These are phyloP conservation scores for Peromyscus leucopus DNA, from an alignment of 2,113 vertebrate genomes.

Conservation along the genomic window DNA sequence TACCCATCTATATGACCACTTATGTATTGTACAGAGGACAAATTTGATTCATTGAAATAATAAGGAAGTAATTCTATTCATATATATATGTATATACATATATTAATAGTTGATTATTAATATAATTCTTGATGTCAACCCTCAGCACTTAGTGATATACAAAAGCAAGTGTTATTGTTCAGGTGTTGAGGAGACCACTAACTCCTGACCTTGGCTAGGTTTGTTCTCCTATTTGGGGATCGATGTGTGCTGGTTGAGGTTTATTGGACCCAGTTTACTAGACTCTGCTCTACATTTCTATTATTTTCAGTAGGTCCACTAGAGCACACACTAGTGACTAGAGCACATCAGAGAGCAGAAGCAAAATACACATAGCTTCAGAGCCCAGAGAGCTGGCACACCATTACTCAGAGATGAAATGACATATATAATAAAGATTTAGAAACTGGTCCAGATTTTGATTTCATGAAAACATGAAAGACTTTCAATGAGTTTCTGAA, in stretches of 20 bases:
- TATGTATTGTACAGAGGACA: background rate
- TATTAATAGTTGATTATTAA: background rate
- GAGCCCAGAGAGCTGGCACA: background rate
- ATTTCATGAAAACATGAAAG: background rate
- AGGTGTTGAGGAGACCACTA: background rate
- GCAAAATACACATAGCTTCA: background rate
- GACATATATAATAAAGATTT: background rate
- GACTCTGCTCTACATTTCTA: background rate
- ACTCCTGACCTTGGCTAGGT: background rate
- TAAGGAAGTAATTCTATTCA: background rate
- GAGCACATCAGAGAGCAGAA: background rate
- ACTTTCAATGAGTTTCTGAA: background rate
- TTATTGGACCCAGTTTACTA: background rate
- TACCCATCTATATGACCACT: background rate
- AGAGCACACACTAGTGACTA: background rate
- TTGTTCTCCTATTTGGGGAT: background rate
- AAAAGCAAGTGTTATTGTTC: background rate
- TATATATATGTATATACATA: background rate
- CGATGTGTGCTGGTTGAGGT: background rate
- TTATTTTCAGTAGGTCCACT: background rate
- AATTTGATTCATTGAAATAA: constrained; percentile 1
- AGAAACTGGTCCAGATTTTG: background rate
- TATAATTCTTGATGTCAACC: background rate
- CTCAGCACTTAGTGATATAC: background rate
- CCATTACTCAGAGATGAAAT: background rate